Percentiles rank a stretch among this genome's conserved stretches.
These are phyloP conservation scores for Copidosoma aretas DNA, from an alignment of 2,888 invertebrate species.

Conservation along the genomic window DNA sequence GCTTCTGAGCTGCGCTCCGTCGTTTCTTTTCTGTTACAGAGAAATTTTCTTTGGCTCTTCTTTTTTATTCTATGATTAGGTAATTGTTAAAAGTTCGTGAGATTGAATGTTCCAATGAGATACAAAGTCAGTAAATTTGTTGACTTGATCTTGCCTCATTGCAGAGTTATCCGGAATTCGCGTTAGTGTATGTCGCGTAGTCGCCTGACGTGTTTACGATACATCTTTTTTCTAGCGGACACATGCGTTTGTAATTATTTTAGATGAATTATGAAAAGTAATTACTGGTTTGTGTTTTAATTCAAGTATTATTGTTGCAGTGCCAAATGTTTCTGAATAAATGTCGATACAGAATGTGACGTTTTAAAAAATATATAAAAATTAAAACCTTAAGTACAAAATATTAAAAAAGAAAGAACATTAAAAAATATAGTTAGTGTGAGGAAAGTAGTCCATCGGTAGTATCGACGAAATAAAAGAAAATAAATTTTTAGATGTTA, in stretches of 20 bases:
- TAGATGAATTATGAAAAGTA: conserved; percentile 42
- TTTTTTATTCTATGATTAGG: conserved; percentile 20
- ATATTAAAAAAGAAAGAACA: conserved; percentile 37
- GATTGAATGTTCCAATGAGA: conserved; percentile 24
- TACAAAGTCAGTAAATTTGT: conserved; percentile 40
- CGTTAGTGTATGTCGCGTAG: conserved; percentile 37
- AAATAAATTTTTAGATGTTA: conserved; percentile 36
- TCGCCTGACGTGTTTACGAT: conserved; percentile 22
- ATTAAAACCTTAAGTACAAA: conserved; percentile 41
- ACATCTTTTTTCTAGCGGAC: not conserved
- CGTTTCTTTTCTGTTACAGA: conserved; percentile 29
- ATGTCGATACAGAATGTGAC: conserved; percentile 24
- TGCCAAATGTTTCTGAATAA: conserved; percentile 37
- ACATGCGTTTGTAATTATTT: conserved; percentile 28
- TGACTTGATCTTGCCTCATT: conserved; percentile 49
- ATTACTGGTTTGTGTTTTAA: conserved; percentile 36
- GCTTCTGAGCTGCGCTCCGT: conserved; percentile 22
- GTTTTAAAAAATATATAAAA: conserved; percentile 22
- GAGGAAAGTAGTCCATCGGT: conserved; percentile 30
- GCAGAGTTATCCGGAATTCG: conserved; percentile 49
- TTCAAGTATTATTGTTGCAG: conserved; percentile 41
- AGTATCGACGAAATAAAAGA: conserved; percentile 17
- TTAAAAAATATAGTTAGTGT: conserved; percentile 32
- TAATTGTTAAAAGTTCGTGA: conserved; percentile 33
- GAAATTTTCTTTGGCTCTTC: conserved; percentile 20